Percentiles rank a stretch among this genome's conserved stretches.
Conservation (phyloP, 2,113 vertebrate genomes). For the Malaclemys terrapin region DNA sequence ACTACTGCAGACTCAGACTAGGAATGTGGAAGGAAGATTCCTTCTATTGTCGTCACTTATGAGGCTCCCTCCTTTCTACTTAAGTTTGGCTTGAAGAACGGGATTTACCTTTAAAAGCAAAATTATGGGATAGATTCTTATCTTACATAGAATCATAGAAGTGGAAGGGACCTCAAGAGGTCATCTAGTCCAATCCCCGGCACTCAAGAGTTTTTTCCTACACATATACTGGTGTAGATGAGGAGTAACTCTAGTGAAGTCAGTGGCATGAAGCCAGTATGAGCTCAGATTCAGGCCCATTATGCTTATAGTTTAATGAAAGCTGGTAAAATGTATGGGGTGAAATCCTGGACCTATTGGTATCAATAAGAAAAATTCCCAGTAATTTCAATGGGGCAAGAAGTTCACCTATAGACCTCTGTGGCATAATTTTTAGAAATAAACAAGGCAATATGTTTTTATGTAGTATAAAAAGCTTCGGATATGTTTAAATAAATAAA, state of each 20-base stretch:
- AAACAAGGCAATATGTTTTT: not conserved
- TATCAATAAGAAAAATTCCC: constrained; percentile 2
- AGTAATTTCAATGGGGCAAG: not conserved
- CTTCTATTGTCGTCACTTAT: too few species aligned
- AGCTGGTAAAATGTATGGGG: not conserved
- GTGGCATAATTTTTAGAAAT: not conserved
- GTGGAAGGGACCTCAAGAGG: too few species aligned
- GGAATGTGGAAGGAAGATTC: too few species aligned
- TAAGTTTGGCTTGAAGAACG: too few species aligned
- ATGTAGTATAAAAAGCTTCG: not conserved
- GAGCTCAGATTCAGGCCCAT: not conserved
- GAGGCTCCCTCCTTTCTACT: too few species aligned
- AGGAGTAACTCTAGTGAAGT: not conserved
- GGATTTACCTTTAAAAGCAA: too few species aligned
- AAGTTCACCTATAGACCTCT: not conserved
- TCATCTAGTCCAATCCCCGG: too few species aligned
- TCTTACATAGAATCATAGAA: too few species aligned
- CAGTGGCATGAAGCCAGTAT: not conserved
- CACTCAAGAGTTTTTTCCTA: too few species aligned
- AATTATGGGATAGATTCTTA: too few species aligned
- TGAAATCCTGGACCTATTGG: not conserved
- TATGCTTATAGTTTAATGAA: not conserved
- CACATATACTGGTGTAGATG: too few species aligned
- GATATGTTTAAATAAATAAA: not conserved
- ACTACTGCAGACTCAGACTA: too few species aligned